Evolutionary conservation across 2,113 vertebrate genomes (phyloP).

Genomic region (Mustela lutreola): DNA sequence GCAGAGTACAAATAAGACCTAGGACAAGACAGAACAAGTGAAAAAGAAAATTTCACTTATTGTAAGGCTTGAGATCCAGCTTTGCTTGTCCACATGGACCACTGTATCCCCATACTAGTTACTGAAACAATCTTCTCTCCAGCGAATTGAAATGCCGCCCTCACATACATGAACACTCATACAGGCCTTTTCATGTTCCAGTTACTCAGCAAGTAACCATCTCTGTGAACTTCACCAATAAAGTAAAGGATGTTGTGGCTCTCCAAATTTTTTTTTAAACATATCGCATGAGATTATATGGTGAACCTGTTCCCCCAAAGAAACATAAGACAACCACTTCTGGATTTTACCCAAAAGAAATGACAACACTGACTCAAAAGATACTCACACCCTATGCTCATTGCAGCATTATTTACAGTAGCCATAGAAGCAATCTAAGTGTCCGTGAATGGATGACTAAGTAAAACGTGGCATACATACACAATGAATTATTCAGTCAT

Average conservation of each 20-base stretch:
- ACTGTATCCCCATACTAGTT: background rate
- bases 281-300: background rate
- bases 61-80: background rate
- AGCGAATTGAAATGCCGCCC: background rate
- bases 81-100: background rate
- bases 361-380: background rate
- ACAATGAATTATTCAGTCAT: background rate
- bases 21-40: background rate
- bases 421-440: background rate
- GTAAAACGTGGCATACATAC: background rate
- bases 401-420: background rate
- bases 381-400: background rate
- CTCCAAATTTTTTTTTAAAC: background rate
- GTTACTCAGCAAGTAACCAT: background rate
- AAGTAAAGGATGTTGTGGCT: background rate
- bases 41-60: background rate
- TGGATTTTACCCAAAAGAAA: background rate
- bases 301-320: background rate
- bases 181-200: background rate
- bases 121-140: background rate
- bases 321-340: background rate
- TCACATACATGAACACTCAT: background rate
- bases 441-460: background rate
- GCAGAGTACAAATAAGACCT: background rate
- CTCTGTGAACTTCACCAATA: background rate